Base-by-base conservation (phyloP, 2,797 vertebrate genomes). In the Emys orbicularis region DNA sequence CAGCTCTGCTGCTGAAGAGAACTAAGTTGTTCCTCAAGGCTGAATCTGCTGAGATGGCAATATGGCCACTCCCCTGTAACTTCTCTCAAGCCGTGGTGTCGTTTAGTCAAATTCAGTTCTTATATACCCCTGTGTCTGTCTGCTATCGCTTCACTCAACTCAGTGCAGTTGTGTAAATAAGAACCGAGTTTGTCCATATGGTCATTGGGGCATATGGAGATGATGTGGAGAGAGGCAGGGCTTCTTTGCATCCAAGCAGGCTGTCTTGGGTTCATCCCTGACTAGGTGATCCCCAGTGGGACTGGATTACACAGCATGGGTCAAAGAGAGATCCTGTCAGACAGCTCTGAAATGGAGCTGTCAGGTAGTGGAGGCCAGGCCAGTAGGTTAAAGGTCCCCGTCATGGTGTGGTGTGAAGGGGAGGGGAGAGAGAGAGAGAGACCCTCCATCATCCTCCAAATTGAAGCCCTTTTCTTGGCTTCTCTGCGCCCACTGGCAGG, bases 401-500 rank as follows among this genome's bases (percentile, higher is more conserved):
- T 21, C 1, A 0, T 0, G 68, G 27, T 80, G 59, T 0, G 2
- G 6, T 13, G n/a, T 34, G 31, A 16, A 65, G 34, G 15, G 31
- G 12, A 2, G 47, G 18, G 29, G 68, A 83, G 54, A 59, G 61
- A 81, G 3, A 5, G 16, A 65, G 50, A 16, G 37, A 13, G n/a
- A n/a, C 13, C 15, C 2, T 3, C 31, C 49, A 54, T 61, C 1
- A 5, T 72, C 9, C 5, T 87, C 29, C 31, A n/a, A 65, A 34
- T 2, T 16, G 8, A 10, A 84, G 4, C 3, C 5, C 8, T 6
- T 31, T 3, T 18, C 52, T 21, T 77, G 13, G 9, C 47, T 44
- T 7, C 0, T 0, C 29, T 37, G 72, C 12, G 23, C 1, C 61
- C 7, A 12, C 12, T 52, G 83, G 65, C 50, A 31, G 8, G 11